A percentile compares a stretch with the other conserved stretches of the same genome.
These are phyloP conservation scores for Lamprologus callipterus DNA, from an alignment of 2,113 vertebrate species.

Conservation along the genomic window DNA sequence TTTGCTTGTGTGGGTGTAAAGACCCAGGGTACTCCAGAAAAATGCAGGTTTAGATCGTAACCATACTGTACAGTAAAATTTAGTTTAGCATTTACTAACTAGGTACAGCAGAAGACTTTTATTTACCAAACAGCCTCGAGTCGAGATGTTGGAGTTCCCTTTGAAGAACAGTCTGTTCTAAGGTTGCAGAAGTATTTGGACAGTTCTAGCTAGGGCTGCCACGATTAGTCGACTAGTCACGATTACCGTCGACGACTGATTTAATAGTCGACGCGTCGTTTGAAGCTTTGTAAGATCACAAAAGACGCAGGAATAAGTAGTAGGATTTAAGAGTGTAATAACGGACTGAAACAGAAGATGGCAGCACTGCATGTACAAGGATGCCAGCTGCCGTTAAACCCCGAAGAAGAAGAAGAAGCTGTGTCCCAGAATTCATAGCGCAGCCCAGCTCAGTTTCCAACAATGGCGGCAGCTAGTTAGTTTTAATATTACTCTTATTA, in stretches of 20 bases:
- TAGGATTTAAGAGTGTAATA: too few species aligned
- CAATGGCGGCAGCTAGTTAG: too few species aligned
- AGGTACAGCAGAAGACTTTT: neutral
- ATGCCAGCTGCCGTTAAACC: too few species aligned
- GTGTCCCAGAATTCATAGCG: too few species aligned
- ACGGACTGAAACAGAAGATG: too few species aligned
- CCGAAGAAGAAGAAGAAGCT: too few species aligned
- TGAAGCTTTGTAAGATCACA: rapidly evolving
- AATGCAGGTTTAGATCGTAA: neutral
- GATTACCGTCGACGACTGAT: rapidly evolving
- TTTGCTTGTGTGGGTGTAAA: neutral
- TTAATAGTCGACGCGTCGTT: rapidly evolving
- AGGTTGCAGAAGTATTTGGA: neutral
- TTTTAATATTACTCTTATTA: too few species aligned
- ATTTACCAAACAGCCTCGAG: neutral
- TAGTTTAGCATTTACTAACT: neutral
- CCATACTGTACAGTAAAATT: neutral
- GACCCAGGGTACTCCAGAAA: neutral
- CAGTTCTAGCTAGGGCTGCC: neutral
- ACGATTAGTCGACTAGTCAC: too few species aligned
- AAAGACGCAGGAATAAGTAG: too few species aligned
- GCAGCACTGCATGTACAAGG: too few species aligned
- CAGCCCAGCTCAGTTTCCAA: too few species aligned
- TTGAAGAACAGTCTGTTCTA: rapidly evolving
- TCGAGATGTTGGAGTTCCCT: neutral